These are phyloP conservation scores for Lutjanus erythropterus DNA, from an alignment of 2,113 vertebrate genomes.

Conservation along the genomic window DNA sequence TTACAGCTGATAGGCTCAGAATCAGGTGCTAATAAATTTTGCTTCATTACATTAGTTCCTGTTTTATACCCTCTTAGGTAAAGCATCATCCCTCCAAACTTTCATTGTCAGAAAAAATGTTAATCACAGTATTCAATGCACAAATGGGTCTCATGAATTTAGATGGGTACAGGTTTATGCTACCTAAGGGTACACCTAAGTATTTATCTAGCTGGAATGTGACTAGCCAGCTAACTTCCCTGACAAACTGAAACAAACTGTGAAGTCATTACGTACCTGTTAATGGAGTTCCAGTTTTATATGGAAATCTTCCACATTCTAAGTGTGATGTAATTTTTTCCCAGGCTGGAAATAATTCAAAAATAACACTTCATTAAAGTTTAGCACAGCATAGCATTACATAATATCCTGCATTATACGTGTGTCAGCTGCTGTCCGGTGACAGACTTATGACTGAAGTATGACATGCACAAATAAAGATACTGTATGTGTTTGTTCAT, in stretches of 20 bases:
- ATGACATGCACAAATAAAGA: background rate
- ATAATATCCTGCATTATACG: background rate
- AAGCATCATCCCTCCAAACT: too few species aligned
- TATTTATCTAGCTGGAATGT: background rate
- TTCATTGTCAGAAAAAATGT: background rate
- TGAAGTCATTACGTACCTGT: slow-evolving; percentile 23
- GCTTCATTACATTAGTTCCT: too few species aligned
- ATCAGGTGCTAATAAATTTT: too few species aligned
- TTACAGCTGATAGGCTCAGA: too few species aligned
- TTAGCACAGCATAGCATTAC: background rate
- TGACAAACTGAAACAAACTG: too few species aligned
- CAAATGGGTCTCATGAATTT: background rate
- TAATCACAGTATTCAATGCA: background rate
- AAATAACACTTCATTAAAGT: slow-evolving; percentile 38
- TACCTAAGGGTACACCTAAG: too few species aligned
- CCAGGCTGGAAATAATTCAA: slow-evolving; percentile 12
- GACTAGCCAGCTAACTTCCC: background rate
- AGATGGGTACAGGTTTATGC: background rate
- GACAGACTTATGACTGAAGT: slow-evolving; percentile 2
- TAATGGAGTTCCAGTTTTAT: slow-evolving; percentile 25
- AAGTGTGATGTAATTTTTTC: background rate
- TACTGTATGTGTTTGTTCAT: background rate
- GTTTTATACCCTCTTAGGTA: too few species aligned
- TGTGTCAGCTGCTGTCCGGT: background rate
- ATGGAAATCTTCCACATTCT: background rate